Evolutionary conservation across 2,113 vertebrate species (phyloP), one percentile per base, ranked within the genome.

Genomic region (Setophaga coronata): DNA sequence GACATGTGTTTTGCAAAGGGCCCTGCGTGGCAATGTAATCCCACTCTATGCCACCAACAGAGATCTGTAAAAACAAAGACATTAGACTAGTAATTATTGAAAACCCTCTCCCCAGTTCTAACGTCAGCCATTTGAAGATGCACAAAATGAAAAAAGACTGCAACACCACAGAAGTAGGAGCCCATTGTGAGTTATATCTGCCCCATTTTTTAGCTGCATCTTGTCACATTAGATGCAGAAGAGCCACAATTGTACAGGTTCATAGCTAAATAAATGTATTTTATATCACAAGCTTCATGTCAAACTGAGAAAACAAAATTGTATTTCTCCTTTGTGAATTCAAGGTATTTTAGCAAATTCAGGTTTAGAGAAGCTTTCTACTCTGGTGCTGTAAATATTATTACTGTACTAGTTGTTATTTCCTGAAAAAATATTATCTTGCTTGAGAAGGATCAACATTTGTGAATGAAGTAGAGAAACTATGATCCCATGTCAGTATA

Each of bases 21-120:
- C 99, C 99, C 97, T 99, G 99, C 0, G 99, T 98, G 78, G 99
- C 99, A 64, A 99, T 99, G 83, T 99, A 99, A 97, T 98, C 99
- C 99, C 99, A 99, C 85, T 99, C 99, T 31, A 98, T 98, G 47
- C 99, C 98, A 11, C 98, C 97, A 31, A 99, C 98, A 57, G 98
- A 98, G 54, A 99, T 88, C 99, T 99, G 92, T 42, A 73, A 85
- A 88, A 70, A 36, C 16, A 73, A 56, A 58, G n/a, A 47, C 19
- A 57, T 34, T 40, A 79, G 43, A 87, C 47, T 11, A 61, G 17
- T 24, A 51, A 72, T 56, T 62, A 69, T 0, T 20, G 29, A 69
- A 86, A 95, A 86, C 3, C 12, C 51, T 60, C 51, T 64, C 25
- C 6, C 7, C 6, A 24, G 0, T 61, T 64, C 50, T 58, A 51